These are phyloP conservation scores for Notothenia coriiceps DNA, from an alignment of 2,113 vertebrate species.

Conservation along the genomic window DNA sequence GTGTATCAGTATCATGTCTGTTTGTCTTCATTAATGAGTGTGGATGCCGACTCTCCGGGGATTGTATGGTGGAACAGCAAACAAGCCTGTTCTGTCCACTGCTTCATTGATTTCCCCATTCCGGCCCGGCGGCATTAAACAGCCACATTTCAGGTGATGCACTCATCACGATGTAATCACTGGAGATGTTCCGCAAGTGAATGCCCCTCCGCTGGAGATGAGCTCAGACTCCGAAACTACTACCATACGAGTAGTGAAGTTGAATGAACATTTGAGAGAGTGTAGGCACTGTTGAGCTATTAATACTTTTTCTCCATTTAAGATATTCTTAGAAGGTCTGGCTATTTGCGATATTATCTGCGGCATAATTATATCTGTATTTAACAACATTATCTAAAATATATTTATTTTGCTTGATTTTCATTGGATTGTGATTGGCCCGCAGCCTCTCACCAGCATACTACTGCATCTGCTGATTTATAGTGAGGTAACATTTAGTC, in stretches of 20 bases:
- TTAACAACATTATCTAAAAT: no score
- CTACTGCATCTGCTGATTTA: neutral
- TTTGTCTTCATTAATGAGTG: conserved; percentile 53
- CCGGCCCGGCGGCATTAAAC: conserved; percentile 35
- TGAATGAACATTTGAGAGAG: neutral
- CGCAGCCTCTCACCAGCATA: neutral
- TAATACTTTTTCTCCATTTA: neutral
- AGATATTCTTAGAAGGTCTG: neutral
- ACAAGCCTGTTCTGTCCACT: conserved; percentile 40
- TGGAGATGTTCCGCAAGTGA: conserved; percentile 25
- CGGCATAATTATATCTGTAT: neutral
- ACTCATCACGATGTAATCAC: conserved; percentile 49
- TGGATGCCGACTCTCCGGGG: neutral
- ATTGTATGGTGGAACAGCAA: conserved; percentile 42
- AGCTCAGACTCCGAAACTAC: neutral
- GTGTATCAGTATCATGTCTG: conserved; percentile 37
- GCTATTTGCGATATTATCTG: no score
- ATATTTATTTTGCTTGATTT: no score
- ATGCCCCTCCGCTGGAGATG: neutral
- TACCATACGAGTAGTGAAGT: neutral
- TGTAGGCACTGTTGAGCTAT: neutral
- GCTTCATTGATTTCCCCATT: conserved; percentile 65
- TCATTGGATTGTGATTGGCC: neutral
- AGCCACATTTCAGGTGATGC: conserved; percentile 43
- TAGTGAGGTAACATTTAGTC: neutral